phyloP scores from a whole-genome alignment of 2,113 vertebrate genomes.

The Campylomormyrus tamandua region DNA sequence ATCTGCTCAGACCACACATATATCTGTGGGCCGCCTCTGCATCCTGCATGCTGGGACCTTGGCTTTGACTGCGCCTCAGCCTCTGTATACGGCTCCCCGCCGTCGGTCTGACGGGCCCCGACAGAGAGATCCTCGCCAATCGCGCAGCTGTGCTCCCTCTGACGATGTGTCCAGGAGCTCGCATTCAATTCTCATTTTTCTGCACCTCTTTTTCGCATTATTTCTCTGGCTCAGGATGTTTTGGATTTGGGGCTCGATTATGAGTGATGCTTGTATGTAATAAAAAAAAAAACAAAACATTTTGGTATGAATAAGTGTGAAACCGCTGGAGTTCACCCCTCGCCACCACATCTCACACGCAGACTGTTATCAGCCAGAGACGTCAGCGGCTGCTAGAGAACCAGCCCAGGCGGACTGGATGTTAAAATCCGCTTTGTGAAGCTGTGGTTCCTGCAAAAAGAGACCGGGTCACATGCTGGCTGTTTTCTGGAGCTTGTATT shows the following conservation, averaged over 20 bases:
- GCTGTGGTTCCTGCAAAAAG: neutral
- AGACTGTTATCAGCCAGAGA: neutral
- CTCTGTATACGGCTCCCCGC: neutral
- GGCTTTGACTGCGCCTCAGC: neutral
- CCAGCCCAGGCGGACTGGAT: neutral
- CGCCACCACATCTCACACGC: neutral
- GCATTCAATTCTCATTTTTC: neutral
- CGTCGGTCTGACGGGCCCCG: neutral
- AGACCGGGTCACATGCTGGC: neutral
- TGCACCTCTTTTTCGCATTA: neutral
- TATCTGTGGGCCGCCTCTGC: neutral
- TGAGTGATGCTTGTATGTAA: neutral
- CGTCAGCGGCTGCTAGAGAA: neutral
- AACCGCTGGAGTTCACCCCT: neutral
- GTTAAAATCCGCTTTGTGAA: neutral
- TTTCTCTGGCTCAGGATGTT: neutral
- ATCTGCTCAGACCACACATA: neutral
- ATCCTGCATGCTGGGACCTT: neutral
- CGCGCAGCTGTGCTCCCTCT: neutral
- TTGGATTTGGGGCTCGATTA: neutral
- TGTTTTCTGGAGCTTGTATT: neutral
- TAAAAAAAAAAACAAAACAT: neutral
- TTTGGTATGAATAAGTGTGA: neutral
- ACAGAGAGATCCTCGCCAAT: neutral
- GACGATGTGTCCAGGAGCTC: neutral